These are phyloP conservation scores for Operophtera brumata DNA, from an alignment of 2,888 invertebrate genomes.

Conservation along the genomic window DNA sequence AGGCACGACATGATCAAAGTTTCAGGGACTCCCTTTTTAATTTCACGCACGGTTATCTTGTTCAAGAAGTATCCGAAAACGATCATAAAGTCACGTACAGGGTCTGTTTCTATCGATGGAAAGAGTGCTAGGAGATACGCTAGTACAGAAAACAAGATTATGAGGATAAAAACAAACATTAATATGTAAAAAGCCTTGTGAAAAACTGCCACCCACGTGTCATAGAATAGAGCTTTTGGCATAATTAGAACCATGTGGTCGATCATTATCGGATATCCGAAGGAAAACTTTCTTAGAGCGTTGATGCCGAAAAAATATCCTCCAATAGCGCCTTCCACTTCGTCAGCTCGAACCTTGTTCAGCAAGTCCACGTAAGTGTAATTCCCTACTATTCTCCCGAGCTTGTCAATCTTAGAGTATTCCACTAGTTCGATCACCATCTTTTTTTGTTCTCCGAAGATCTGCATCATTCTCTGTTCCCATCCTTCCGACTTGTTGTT, in stretches of 20 bases:
- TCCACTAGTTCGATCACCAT: slow-evolving; percentile 34
- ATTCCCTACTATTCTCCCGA: slow-evolving; percentile 37
- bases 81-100: slow-evolving; percentile 34
- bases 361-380: slow-evolving; percentile 32
- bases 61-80: slow-evolving; percentile 46
- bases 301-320: slow-evolving; percentile 29
- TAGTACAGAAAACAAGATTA: slow-evolving; percentile 34
- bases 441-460: slow-evolving; percentile 33
- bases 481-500: slow-evolving; percentile 20
- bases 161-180: slow-evolving; percentile 16
- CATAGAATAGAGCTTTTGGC: slow-evolving; percentile 23
- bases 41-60: slow-evolving; percentile 29
- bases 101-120: slow-evolving; percentile 25
- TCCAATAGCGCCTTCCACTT: slow-evolving; percentile 43
- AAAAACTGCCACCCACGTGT: slow-evolving; percentile 32
- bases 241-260: slow-evolving; percentile 29
- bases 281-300: slow-evolving; percentile 21
- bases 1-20: slow-evolving; percentile 35
- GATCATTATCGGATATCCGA: slow-evolving; percentile 33
- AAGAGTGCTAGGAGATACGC: slow-evolving; percentile 36
- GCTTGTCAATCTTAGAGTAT: slow-evolving; percentile 34
- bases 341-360: slow-evolving; percentile 30
- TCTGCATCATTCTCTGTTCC: slow-evolving; percentile 37
- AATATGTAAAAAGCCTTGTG: slow-evolving; percentile 6
- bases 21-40: slow-evolving; percentile 31